Evolutionary conservation across 2,113 vertebrate species (phyloP), one percentile per base, ranked within the genome.

Genomic region (Triplophysa dalaica): DNA sequence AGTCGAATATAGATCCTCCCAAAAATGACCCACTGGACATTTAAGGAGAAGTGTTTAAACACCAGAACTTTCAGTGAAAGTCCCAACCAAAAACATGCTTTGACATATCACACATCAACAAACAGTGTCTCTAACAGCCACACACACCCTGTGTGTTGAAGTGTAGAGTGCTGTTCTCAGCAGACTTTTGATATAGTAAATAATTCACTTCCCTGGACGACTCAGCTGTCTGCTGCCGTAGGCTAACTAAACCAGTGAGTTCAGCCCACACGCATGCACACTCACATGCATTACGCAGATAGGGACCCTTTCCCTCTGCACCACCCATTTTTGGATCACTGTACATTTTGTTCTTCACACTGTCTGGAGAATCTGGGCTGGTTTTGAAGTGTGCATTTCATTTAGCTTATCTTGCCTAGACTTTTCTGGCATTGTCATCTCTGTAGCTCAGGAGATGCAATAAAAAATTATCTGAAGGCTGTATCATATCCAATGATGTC

Each of bases 151-250:
- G 13, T 82, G 83, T 81, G 83, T 77, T 76, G 79, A 60, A 76
- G 84, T 75, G 69, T 63, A 85, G 75, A 85, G 64, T 90, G 89
- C 91, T 89, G 84, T 10, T 69, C 86, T 92, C 92, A 92, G 91
- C 91, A 91, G 86, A 90, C 82, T 91, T 91, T 86, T 87, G 88
- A 89, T 87, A 85, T 81, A 74, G 89, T 91, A 87, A 93, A 92
- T 93, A 89, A 93, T 91, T 92, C 83, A 93, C 85, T 76, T 82
- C 79, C 50, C 14, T 83, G 84, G 85, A 81, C 83, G 77, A 84
- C 86, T 89, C 77, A 65, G 69, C 75, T 81, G 78, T 80, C 78
- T 78, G 17, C 56, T 64, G 64, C 29, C 54, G 33, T 33, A 66
- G 9, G 17, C 79, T 80, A 75, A 60, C 79, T 48, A 74, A 78